These are phyloP conservation scores for Epinephelus moara DNA, from an alignment of 2,113 vertebrate species.

Conservation along the genomic window DNA sequence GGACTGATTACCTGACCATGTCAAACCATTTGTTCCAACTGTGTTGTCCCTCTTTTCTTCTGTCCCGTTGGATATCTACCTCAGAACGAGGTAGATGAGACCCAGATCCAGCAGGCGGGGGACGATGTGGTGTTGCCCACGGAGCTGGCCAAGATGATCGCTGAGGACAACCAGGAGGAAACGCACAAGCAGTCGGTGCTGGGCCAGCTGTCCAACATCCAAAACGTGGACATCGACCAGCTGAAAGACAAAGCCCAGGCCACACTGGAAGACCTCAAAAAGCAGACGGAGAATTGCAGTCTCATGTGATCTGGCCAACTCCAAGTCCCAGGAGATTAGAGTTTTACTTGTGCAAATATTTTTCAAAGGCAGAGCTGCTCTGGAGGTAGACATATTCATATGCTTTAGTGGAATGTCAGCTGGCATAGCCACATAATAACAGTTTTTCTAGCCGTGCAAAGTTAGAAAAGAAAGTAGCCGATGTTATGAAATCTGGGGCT, in stretches of 20 bases:
- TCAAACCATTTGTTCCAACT: background rate
- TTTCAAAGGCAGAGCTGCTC: slow-evolving; percentile 71
- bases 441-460: slow-evolving; percentile 46
- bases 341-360: slow-evolving; percentile 61
- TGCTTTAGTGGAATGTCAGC: slow-evolving; percentile 59
- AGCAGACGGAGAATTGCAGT: slow-evolving; percentile 93
- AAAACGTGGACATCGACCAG: slow-evolving; percentile 94
- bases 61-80: slow-evolving; percentile 1
- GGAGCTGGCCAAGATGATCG: slow-evolving; percentile 98
- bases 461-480: background rate
- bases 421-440: slow-evolving; percentile 47
- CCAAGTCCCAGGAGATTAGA: slow-evolving; percentile 25
- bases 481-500: slow-evolving; percentile 3
- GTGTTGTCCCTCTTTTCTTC: background rate
- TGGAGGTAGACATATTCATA: slow-evolving; percentile 59
- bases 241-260: slow-evolving; percentile 97
- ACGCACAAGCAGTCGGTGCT: slow-evolving; percentile 92
- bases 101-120: slow-evolving; percentile 95
- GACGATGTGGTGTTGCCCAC: slow-evolving; percentile 93
- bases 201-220: slow-evolving; percentile 94
- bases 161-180: slow-evolving; percentile 95
- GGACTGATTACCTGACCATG: background rate
- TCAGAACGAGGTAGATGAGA: slow-evolving; percentile 93
- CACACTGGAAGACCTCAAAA: slow-evolving; percentile 96
- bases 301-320: slow-evolving; percentile 90